Base-by-base conservation (phyloP, 2,888 invertebrate species). In the Aphodius sticticus region DNA sequence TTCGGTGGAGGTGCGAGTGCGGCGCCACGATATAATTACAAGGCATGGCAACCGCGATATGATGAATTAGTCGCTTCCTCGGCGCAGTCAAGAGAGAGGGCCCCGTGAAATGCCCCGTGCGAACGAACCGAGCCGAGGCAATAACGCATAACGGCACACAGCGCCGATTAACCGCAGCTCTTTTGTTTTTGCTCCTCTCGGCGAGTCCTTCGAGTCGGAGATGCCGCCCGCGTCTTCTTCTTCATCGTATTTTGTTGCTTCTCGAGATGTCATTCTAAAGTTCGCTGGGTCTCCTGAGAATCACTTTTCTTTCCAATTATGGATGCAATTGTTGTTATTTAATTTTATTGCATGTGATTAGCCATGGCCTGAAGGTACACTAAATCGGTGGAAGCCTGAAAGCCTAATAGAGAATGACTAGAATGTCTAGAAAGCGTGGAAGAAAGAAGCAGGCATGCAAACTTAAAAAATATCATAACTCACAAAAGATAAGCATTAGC, bases 41-140 rank as follows among this genome's bases (percentile, higher is more conserved):
- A 86, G 88, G 87, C 88, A 84, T 84, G 85, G 85, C 86, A 85
- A 85, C 86, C 85, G 84, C 86, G 87, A 88, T 87, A 87, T 88
- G 88, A 88, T 88, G 88, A 88, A 88, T 88, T 88, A 88, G 87
- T 86, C 86, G 87, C 86, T 87, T 84, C 85, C 84, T 84, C 82
- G 84, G 83, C 83, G 82, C 53, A 53, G 53, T 53, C 53, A 53
- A 12, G 53, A 53, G 53, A 53, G 12, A 77, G 81, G 26, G 3
- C 26, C 80, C 82, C 82, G 82, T 82, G 80, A 82, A 83, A 81
- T 82, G 82, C 82, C 81, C 79, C 78, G 53, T 75, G 53, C 53
- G 53, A 53, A 53, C 53, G 53, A 5, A 53, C 53, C 53, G 53
- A 53, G 82, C 83, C 80, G 77, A 80, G 81, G 81, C 82, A 82